These are phyloP conservation scores for Danionella cerebrum DNA, from an alignment of 2,113 vertebrate species.

Conservation along the genomic window DNA sequence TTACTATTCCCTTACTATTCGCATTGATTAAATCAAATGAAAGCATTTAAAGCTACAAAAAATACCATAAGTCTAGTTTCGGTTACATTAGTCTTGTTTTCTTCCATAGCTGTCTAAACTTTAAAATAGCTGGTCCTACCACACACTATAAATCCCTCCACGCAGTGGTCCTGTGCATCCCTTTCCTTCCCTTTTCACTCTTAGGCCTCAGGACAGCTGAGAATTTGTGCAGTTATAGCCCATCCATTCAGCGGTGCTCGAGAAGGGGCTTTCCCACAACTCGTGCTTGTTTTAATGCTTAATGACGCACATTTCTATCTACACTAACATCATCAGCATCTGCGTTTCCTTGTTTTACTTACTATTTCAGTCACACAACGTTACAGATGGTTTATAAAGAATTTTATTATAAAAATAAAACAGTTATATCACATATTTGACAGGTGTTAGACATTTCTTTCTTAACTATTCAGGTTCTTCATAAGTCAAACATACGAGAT, in stretches of 20 bases:
- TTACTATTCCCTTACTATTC: too few relatives aligned
- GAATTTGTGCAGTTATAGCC: slow-evolving; percentile 53
- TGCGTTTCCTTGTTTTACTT: not conserved
- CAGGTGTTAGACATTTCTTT: too few relatives aligned
- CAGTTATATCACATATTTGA: too few relatives aligned
- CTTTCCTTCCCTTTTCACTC: slow-evolving; percentile 41
- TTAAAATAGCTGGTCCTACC: slow-evolving; percentile 38
- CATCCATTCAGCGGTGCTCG: slow-evolving; percentile 49
- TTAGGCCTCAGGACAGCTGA: slow-evolving; percentile 55
- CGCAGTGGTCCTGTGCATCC: slow-evolving; percentile 31
- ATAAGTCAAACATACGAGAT: too few relatives aligned
- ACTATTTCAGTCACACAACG: not conserved
- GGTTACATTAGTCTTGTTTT: slow-evolving; percentile 14
- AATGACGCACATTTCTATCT: slow-evolving; percentile 24
- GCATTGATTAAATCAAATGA: too few relatives aligned
- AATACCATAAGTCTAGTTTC: not conserved
- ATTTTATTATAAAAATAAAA: slow-evolving; percentile 67
- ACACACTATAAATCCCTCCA: slow-evolving; percentile 53
- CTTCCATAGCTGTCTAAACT: slow-evolving; percentile 9
- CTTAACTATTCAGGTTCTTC: too few relatives aligned
- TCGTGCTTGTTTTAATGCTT: slow-evolving; percentile 37
- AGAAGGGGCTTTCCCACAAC: slow-evolving; percentile 60
- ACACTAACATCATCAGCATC: not conserved
- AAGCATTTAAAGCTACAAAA: not conserved
- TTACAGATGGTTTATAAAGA: not conserved